These are phyloP conservation scores for Passer domesticus DNA, from an alignment of 2,113 vertebrate genomes.

Conservation along the genomic window DNA sequence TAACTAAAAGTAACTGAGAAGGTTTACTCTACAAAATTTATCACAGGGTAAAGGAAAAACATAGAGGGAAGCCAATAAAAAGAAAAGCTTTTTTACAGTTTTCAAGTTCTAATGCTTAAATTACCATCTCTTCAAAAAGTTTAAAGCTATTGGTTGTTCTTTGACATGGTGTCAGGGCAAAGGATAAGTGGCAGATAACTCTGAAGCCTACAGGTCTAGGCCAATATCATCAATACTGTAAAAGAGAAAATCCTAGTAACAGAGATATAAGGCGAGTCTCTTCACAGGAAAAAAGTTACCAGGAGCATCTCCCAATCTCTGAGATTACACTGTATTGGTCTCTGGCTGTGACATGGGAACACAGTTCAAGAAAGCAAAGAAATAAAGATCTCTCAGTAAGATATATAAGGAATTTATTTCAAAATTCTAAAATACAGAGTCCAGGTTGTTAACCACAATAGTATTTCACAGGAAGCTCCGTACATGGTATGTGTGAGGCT, in stretches of 20 bases:
- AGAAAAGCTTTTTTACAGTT: neutral
- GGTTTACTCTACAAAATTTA: neutral
- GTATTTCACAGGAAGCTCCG: neutral
- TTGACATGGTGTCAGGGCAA: neutral
- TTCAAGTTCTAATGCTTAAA: neutral
- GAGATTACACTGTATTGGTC: neutral
- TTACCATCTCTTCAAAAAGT: neutral
- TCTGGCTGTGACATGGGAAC: neutral
- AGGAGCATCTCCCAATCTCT: neutral
- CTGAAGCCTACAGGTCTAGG: neutral
- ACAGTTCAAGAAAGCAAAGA: neutral
- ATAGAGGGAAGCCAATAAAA: neutral
- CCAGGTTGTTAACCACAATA: neutral
- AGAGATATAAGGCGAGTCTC: neutral
- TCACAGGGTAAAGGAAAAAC: neutral
- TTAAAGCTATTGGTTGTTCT: neutral
- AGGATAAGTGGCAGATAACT: neutral
- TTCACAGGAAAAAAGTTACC: neutral
- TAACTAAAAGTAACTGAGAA: neutral
- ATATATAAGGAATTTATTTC: neutral
- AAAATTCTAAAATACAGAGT: neutral
- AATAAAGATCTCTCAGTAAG: neutral
- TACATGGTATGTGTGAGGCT: neutral
- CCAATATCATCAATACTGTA: neutral
- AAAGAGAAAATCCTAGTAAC: neutral